Evolutionary conservation across 2,113 vertebrate genomes (phyloP), one percentile per base, ranked within the genome.

Genomic region (Pseudopipra pipra): DNA sequence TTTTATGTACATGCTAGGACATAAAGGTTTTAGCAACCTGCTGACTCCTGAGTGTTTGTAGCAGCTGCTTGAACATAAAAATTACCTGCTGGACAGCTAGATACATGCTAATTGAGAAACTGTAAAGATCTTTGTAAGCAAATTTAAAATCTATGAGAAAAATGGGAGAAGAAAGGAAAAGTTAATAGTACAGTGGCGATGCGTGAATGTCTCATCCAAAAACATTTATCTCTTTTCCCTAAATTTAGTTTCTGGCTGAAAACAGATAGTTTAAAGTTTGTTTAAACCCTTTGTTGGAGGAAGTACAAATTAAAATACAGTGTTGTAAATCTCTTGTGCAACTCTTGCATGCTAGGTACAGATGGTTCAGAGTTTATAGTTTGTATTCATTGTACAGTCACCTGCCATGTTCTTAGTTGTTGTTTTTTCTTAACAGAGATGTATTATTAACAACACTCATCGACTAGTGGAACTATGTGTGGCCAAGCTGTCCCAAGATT

Each of bases 371-470:
- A 75, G 31, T 91, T 91, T 71, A 7, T 66, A 46, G 37, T 77
- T 80, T 19, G 39, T 33, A 58, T 78, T 90, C 67, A 10, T 78
- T 6, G 1, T 62, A 8, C 11, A 43, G 84, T 12, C 66, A 52
- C 78, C 59, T 81, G 63, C 21, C 41, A 46, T 23, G 17, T 62
- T 86, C 31, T 85, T 72, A 47, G 13, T 76, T 85, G 21, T 72
- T 77, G 21, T 33, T 63, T 58, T 91, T 72, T 54, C n/a, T 90
- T 59, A 44, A 94, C 97, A 99, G 99, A 99, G 99, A 94, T 99
- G 99, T 98, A 99, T 99, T 97, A 99, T 99, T 97, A 99, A 99
- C 95, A 99, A 99, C 98, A 99, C 99, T 96, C 99, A 99, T 97
- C 99, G 99, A 77, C 98, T 99, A 97, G 99, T 99, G 93, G 99